phyloP scores from a whole-genome alignment of 2,888 invertebrate species.

The Zaprionus obscuricornis region DNA sequence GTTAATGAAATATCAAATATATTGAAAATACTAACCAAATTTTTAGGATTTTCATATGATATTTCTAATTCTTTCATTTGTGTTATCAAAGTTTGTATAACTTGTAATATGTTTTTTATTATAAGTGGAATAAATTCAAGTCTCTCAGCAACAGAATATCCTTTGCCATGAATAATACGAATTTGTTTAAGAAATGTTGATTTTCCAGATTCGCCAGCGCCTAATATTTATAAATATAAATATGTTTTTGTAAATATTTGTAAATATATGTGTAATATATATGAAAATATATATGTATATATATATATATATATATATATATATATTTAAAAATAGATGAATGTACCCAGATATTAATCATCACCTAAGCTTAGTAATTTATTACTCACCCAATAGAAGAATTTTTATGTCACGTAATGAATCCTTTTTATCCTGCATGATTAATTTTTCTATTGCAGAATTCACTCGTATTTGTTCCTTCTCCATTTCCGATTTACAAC shows the following conservation, averaged over 20 bases:
- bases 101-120: constrained; percentile 99
- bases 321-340: too few relatives aligned
- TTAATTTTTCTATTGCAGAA: constrained; percentile 99
- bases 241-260: neutral
- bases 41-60: too few relatives aligned
- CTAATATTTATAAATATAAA: constrained; percentile 49
- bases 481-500: constrained; percentile 97
- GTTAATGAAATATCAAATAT: too few relatives aligned
- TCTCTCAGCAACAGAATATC: constrained; percentile 99
- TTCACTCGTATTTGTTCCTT: constrained; percentile 99
- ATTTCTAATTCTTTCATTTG: too few relatives aligned
- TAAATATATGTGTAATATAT: neutral
- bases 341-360: constrained; percentile 2
- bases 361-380: constrained; percentile 17
- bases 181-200: constrained; percentile 99
- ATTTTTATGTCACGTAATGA: constrained; percentile 97
- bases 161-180: constrained; percentile 99
- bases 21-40: too few relatives aligned
- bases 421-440: constrained; percentile 99
- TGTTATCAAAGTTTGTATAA: constrained; percentile 99
- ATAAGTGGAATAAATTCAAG: constrained; percentile 99
- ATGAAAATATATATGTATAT: neutral
- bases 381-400: constrained; percentile 94
- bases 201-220: constrained; percentile 98
- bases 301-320: neutral